Conservation (phyloP, 1,140 invertebrate species). For the Hycleus phaleratus region DNA sequence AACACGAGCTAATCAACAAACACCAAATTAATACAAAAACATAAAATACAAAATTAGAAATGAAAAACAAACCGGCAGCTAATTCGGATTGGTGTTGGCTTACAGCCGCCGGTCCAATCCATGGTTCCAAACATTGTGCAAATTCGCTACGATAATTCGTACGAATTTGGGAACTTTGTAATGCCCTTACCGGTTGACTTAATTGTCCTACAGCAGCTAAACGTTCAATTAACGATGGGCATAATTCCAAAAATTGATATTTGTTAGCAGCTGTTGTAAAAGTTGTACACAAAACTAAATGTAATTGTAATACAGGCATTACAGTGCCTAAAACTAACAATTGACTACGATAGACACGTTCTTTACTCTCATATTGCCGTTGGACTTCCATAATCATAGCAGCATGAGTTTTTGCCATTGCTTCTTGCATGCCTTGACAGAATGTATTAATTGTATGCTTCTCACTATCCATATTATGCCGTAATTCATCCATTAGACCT, state of each 20-base stretch:
- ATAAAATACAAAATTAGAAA: background rate
- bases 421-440: constrained; percentile 58
- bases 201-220: constrained; percentile 56
- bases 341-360: constrained; percentile 54
- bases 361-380: constrained; percentile 59
- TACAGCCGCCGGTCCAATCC: constrained; percentile 44
- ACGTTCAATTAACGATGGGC: constrained; percentile 58
- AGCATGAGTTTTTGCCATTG: constrained; percentile 57
- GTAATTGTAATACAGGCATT: constrained; percentile 57
- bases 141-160: constrained; percentile 60
- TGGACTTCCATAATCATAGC: constrained; percentile 57
- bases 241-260: constrained; percentile 63
- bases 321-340: constrained; percentile 52
- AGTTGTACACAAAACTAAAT: constrained; percentile 57
- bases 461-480: constrained; percentile 57
- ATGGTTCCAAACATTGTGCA: constrained; percentile 54
- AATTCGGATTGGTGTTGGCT: constrained; percentile 37
- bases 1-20: constrained; percentile 17
- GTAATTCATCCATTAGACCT: constrained; percentile 55
- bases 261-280: constrained; percentile 61
- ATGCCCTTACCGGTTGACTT: constrained; percentile 54
- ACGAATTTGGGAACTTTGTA: constrained; percentile 51
- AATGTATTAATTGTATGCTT: constrained; percentile 58
- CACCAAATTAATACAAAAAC: too few species aligned
- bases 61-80: constrained; percentile 30